Percentiles rank a stretch among this genome's conserved stretches.
Evolutionary conservation across 2,113 vertebrate genomes (phyloP).

Genomic region (Galbula dea): DNA sequence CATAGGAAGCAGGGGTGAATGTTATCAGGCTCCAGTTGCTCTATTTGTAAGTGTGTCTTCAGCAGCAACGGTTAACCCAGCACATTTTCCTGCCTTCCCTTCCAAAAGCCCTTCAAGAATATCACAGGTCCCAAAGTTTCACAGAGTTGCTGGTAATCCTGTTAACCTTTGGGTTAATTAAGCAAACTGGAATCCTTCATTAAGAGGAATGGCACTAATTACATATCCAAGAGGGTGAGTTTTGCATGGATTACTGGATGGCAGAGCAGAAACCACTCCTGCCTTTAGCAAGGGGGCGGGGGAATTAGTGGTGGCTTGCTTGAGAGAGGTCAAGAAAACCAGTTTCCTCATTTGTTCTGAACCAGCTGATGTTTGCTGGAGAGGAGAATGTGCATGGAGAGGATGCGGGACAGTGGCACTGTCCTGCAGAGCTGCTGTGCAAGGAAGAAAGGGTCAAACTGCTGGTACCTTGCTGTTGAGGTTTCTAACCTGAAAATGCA

Average conservation of each 20-base stretch:
- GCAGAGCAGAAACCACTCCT: neutral
- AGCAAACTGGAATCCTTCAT: neutral
- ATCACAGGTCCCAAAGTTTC: neutral
- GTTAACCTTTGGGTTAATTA: slow-evolving; percentile 4
- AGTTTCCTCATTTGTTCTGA: neutral
- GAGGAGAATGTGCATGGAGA: accelerated
- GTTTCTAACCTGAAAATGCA: neutral
- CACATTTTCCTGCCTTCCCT: accelerated
- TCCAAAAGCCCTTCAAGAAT: neutral
- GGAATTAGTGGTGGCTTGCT: neutral
- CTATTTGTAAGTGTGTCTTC: neutral
- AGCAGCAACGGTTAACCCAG: neutral
- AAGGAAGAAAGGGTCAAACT: neutral
- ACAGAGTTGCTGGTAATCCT: neutral
- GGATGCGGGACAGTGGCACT: neutral
- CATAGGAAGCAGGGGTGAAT: accelerated
- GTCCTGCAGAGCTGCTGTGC: neutral
- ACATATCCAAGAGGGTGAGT: neutral
- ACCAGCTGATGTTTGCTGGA: neutral
- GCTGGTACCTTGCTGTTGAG: neutral
- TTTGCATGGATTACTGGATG: neutral
- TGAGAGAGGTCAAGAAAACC: neutral
- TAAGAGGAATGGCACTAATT: neutral
- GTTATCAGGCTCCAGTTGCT: neutral
- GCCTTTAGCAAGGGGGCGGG: neutral